phyloP scores from a whole-genome alignment of 2,888 invertebrate species.

The Cheilosia urbana region DNA sequence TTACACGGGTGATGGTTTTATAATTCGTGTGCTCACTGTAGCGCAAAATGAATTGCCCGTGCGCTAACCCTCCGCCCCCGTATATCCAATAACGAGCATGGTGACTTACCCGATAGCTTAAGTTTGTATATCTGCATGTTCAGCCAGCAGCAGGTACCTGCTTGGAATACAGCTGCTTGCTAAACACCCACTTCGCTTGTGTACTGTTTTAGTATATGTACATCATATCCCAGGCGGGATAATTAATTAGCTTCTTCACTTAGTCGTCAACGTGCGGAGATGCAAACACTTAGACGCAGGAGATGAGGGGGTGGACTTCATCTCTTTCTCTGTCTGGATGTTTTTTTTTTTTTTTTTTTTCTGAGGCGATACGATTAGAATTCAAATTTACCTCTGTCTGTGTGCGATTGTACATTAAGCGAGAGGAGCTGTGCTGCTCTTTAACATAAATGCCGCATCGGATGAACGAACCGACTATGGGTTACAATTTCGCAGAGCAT shows the following conservation, averaged over 20 bases:
- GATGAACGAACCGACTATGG: slow-evolving; percentile 48
- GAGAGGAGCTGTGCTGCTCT: slow-evolving; percentile 35
- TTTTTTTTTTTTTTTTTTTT: too few species aligned
- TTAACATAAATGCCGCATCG: slow-evolving; percentile 55
- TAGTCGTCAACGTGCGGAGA: slow-evolving; percentile 30
- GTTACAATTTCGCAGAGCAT: slow-evolving; percentile 61
- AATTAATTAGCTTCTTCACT: slow-evolving; percentile 72
- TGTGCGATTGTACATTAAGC: slow-evolving; percentile 27
- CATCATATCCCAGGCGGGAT: slow-evolving; percentile 43
- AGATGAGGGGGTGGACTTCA: background rate
- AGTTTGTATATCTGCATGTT: slow-evolving; percentile 34
- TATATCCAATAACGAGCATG: slow-evolving; percentile 47
- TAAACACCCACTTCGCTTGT: slow-evolving; percentile 61
- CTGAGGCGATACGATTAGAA: slow-evolving; percentile 31
- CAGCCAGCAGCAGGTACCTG: slow-evolving; percentile 55
- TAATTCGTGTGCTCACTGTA: slow-evolving; percentile 65
- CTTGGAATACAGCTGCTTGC: slow-evolving; percentile 62
- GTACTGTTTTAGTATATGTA: too few species aligned
- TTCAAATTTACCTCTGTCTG: slow-evolving; percentile 61
- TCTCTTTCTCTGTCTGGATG: slow-evolving; percentile 42
- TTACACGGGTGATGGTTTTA: slow-evolving; percentile 67
- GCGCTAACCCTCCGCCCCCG: slow-evolving; percentile 3
- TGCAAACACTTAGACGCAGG: slow-evolving; percentile 4
- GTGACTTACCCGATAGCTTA: slow-evolving; percentile 54
- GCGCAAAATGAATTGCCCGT: slow-evolving; percentile 55